Evolutionary conservation across 2,888 invertebrate species (phyloP).

Genomic region (Pachliopta kotzebuea): DNA sequence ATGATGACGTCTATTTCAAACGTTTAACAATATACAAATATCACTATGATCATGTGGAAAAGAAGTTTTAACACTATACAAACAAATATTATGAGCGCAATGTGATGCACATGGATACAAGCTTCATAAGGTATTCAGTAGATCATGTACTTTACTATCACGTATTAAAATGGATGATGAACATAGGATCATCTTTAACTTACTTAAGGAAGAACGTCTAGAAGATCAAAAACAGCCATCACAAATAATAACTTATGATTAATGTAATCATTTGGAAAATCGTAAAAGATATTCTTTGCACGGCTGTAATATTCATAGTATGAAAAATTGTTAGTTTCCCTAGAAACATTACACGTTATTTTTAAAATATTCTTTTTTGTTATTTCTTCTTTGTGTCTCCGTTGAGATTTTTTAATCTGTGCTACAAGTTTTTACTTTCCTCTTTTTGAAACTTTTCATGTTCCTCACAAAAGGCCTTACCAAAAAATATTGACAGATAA

Average conservation of each 20-base stretch:
- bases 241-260: not conserved
- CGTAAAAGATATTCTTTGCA: not conserved
- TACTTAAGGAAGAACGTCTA: too few relatives aligned
- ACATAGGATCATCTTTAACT: too few relatives aligned
- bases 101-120: too few relatives aligned
- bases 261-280: not conserved
- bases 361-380: not conserved
- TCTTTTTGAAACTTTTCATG: not conserved
- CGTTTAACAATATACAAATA: too few relatives aligned
- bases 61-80: too few relatives aligned
- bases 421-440: not conserved
- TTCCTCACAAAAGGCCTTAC: not conserved
- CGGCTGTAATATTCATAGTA: not conserved
- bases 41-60: too few relatives aligned
- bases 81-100: too few relatives aligned
- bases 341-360: not conserved
- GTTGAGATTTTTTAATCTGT: not conserved
- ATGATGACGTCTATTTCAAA: too few relatives aligned
- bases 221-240: too few relatives aligned
- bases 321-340: not conserved
- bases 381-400: not conserved
- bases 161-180: too few relatives aligned
- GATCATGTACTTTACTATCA: too few relatives aligned
- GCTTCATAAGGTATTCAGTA: too few relatives aligned
- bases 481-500: conserved; percentile 13